Conservation (phyloP, 2,797 vertebrate species). For the Dendrocincla tyrannina region DNA sequence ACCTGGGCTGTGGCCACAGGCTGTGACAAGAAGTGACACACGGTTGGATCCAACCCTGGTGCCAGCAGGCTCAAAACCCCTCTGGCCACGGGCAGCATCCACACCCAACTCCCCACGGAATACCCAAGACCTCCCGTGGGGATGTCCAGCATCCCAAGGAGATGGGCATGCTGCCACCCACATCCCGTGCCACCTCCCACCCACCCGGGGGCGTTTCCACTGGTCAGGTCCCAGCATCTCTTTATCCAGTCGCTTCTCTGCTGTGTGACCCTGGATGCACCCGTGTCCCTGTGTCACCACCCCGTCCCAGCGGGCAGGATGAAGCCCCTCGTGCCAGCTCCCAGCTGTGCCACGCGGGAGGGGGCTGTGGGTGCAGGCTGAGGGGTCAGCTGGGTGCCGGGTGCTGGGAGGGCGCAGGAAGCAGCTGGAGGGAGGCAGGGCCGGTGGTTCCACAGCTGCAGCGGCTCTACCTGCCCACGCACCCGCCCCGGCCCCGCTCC, state of each 20-base stretch:
- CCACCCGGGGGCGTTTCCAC: not conserved
- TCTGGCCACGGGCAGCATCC: accelerated
- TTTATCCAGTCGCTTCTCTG: not conserved
- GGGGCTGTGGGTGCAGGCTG: accelerated
- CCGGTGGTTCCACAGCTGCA: not conserved
- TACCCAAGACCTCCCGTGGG: accelerated
- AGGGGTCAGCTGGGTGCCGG: not conserved
- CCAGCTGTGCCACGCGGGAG: accelerated
- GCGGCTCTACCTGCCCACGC: not conserved
- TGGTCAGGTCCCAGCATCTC: not conserved
- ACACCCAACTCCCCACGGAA: accelerated
- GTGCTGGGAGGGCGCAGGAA: not conserved
- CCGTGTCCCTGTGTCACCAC: accelerated
- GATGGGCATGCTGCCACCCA: accelerated
- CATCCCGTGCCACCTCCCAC: accelerated
- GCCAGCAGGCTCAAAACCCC: not conserved
- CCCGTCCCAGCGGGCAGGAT: not conserved
- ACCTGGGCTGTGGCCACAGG: not conserved
- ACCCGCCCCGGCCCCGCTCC: not conserved
- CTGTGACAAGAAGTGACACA: accelerated
- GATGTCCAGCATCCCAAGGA: not conserved
- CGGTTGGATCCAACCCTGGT: not conserved
- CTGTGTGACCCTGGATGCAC: accelerated
- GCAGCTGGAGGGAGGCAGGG: not conserved
- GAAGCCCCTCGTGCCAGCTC: not conserved